Evolutionary conservation across 2,113 vertebrate species (phyloP).

Genomic region (Istiophorus platypterus): DNA sequence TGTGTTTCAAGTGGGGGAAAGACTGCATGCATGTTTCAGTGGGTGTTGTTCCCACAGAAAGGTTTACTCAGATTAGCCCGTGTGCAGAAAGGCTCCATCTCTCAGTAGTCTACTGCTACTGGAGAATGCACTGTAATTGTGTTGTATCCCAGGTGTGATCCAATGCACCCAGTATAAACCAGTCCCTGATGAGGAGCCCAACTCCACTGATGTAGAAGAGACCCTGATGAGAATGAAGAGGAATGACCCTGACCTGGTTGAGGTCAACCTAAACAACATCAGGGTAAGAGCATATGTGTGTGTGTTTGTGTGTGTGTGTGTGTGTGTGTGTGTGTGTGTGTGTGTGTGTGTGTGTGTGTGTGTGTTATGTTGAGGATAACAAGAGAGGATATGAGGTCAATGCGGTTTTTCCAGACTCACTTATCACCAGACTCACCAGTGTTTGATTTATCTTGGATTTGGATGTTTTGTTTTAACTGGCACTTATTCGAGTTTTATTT

Average conservation of each 20-base stretch:
- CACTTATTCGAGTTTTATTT: background rate
- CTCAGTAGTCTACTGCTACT: background rate
- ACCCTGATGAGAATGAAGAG: slow-evolving; percentile 90
- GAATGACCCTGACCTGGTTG: slow-evolving; percentile 93
- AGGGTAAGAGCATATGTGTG: slow-evolving; percentile 80
- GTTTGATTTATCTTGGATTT: background rate
- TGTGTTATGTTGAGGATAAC: background rate
- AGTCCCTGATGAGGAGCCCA: slow-evolving; percentile 96
- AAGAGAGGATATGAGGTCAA: background rate
- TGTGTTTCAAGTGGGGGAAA: background rate
- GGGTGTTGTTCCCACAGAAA: background rate
- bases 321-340: no score
- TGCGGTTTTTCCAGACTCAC: background rate
- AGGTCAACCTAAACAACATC: slow-evolving; percentile 99
- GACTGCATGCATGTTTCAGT: background rate
- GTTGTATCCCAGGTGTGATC: slow-evolving; percentile 90
- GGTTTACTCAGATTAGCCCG: background rate
- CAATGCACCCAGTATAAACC: slow-evolving; percentile 96
- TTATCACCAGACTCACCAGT: no score
- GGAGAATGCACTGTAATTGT: background rate
- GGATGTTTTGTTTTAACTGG: background rate
- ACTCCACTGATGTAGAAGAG: slow-evolving; percentile 94
- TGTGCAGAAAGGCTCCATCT: background rate
- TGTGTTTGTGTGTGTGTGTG: background rate
- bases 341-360: background rate